Percentiles rank a stretch among this genome's conserved stretches.
Conservation (phyloP, 2,888 invertebrate species). For the Lasius platythorax region DNA sequence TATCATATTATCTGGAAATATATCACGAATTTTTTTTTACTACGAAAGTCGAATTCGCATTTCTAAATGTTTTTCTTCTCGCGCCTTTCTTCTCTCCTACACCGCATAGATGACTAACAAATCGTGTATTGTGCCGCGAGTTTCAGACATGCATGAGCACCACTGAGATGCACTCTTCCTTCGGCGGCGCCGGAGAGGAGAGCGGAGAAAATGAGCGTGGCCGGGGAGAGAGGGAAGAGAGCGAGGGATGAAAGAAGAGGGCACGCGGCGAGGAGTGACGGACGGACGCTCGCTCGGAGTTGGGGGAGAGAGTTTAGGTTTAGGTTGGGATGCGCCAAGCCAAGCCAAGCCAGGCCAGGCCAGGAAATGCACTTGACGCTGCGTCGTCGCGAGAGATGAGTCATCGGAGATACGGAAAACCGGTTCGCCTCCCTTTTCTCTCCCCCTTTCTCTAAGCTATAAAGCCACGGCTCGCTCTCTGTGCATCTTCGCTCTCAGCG, state of each 20-base stretch:
- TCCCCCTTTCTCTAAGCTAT: conserved; percentile 61
- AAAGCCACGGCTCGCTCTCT: conserved; percentile 60
- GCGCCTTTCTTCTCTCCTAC: not conserved
- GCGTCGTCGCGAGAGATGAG: conserved; percentile 81
- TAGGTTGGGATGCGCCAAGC: conserved; percentile 71
- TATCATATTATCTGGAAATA: not conserved
- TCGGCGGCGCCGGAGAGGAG: conserved; percentile 28
- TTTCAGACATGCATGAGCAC: conserved; percentile 62
- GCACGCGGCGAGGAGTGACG: conserved; percentile 44
- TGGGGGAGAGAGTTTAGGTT: conserved; percentile 62
- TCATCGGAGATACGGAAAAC: conserved; percentile 85
- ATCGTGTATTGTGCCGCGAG: not conserved
- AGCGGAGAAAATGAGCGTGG: conserved; percentile 43
- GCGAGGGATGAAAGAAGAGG: conserved; percentile 6
- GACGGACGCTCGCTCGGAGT: conserved; percentile 8
- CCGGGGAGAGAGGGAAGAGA: not conserved
- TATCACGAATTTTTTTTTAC: not conserved
- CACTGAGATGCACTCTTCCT: conserved; percentile 57
- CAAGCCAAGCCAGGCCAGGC: conserved; percentile 71
- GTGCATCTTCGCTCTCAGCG: conserved; percentile 17
- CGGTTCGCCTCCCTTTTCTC: conserved; percentile 80
- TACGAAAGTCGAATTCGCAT: not conserved
- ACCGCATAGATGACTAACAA: not conserved
- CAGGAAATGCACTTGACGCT: conserved; percentile 86
- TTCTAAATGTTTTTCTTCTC: not conserved